Base-by-base conservation (phyloP, 2,797 vertebrate genomes). In the Pagetopsis macropterus region DNA sequence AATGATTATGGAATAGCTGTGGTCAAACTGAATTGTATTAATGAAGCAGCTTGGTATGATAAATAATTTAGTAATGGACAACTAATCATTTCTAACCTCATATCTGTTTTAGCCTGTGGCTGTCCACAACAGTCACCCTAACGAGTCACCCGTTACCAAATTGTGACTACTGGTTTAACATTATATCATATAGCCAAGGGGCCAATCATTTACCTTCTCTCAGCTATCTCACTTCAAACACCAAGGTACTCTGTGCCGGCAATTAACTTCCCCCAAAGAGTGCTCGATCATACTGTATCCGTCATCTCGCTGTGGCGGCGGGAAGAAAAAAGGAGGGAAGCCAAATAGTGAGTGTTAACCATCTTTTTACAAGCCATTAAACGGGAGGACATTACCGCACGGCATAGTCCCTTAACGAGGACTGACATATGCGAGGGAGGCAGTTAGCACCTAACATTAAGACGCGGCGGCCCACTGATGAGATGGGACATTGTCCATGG, bases 341-440 rank as follows among this genome's bases (percentile, higher is more conserved):
- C 95, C 85, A 97, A 97, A 97, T 95, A 94, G 88, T 96, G 96
- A 96, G 95, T 94, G 96, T 97, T 98, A 98, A 98, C 96, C 96
- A 96, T 98, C 95, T 96, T 99, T 93, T 98, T 98, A 98, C 96
- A 96, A 96, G 96, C 96, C 96, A 97, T 97, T 99, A 98, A 96
- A 95, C 93, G 93, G 93, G 93, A 94, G 89, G 95, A 94, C 95
- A 95, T 98, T 97, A 98, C 94, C 89, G 88, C 94, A 52, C 87
- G 64, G 94, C 93, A 82, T 37, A 92, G 94, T 96, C 96, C 96
- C 96, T 96, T 99, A 98, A 99, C 95, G 96, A 97, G 96, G 96
- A 93, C 96, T 97, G 97, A 95, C 97, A 99, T 98, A 98, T 98
- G 97, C 95, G 96, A 95, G 93, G 92, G 90, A 96, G 95, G 95